Evolutionary conservation across 2,888 invertebrate genomes (phyloP).

Genomic region (Volucella inanis): DNA sequence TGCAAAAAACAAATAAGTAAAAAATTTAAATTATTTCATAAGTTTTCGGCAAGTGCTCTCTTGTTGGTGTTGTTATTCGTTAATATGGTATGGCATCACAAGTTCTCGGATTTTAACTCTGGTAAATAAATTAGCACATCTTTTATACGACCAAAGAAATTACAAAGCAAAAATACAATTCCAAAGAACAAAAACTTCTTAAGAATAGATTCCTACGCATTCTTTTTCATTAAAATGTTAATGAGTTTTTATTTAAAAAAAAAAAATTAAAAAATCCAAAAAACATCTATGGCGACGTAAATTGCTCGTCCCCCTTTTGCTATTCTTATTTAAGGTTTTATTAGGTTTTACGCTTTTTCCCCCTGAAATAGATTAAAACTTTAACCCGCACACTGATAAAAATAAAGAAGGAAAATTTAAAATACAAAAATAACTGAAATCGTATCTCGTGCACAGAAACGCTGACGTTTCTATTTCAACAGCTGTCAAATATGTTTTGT

Average conservation of each 20-base stretch:
- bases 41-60: background rate
- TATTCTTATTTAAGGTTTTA: conserved; percentile 5
- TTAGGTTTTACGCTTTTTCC: background rate
- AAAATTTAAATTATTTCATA: conserved; percentile 35
- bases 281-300: background rate
- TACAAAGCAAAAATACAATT: conserved; percentile 4
- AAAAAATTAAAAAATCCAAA: background rate
- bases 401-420: background rate
- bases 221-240: conserved; percentile 46
- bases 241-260: conserved; percentile 35
- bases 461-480: conserved; percentile 9
- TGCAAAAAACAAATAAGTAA: background rate
- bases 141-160: conserved; percentile 2
- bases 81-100: no score
- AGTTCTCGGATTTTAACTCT: background rate
- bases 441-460: conserved; percentile 5
- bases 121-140: conserved; percentile 38
- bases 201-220: conserved; percentile 21
- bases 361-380: conserved; percentile 10
- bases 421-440: background rate
- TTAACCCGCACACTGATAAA: background rate
- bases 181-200: conserved; percentile 5
- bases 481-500: conserved; percentile 13
- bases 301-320: conserved; percentile 1
- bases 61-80: no score